Percentiles rank a stretch among this genome's conserved stretches.
Conservation (phyloP, 2,797 vertebrate genomes). For the Anolis apletophallus region DNA sequence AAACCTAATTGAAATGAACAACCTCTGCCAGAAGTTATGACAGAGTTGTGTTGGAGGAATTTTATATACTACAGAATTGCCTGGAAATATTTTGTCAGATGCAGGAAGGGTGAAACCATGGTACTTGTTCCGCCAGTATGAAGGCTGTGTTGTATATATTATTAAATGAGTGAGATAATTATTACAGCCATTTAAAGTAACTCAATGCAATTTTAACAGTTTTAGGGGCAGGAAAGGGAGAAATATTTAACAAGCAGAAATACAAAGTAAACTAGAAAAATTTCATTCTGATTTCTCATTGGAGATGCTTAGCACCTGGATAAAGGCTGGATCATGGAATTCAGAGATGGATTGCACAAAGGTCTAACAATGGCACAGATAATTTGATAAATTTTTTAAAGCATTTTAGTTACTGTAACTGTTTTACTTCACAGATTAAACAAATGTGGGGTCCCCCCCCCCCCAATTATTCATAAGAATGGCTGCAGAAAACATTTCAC, state of each 20-base stretch:
- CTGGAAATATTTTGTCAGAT: too few species aligned
- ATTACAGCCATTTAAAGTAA: not conserved
- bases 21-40: too few species aligned
- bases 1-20: too few species aligned
- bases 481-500: not conserved
- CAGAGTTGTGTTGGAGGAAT: too few species aligned
- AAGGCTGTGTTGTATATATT: not conserved
- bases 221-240: not conserved
- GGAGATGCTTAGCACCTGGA: too few species aligned
- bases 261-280: too few species aligned
- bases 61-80: too few species aligned
- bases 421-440: not conserved
- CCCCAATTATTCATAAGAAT: too few species aligned
- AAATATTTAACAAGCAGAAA: not conserved
- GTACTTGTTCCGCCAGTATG: too few species aligned
- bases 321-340: not conserved
- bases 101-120: too few species aligned
- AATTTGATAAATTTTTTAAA: not conserved
- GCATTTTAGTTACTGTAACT: not conserved
- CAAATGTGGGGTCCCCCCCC: too few species aligned
- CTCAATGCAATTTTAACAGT: conserved; percentile 27
- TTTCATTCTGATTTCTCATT: too few species aligned
- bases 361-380: not conserved
- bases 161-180: not conserved
- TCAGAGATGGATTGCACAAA: not conserved